Percentiles rank a stretch among this genome's conserved stretches.
phyloP scores from a whole-genome alignment of 2,113 vertebrate genomes.

The Pycnonotus jocosus region DNA sequence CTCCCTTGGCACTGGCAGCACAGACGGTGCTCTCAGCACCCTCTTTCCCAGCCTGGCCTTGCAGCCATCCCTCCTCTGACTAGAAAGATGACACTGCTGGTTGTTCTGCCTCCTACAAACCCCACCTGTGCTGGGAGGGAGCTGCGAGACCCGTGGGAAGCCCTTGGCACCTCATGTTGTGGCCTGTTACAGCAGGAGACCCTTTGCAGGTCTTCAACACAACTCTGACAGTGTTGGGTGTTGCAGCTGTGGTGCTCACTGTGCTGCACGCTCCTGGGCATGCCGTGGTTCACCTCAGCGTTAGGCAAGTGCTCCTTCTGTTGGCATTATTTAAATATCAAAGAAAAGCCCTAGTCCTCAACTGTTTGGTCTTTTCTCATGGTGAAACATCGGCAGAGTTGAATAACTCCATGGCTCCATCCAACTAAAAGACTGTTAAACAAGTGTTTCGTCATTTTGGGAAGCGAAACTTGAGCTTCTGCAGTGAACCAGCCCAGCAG shows the following conservation, averaged over 20 bases:
- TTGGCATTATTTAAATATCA: background rate
- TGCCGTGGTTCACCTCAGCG: rapidly evolving
- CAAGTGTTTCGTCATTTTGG: background rate
- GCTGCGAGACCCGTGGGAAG: background rate
- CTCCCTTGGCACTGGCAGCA: rapidly evolving
- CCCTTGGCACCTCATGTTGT: background rate
- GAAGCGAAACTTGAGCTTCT: background rate
- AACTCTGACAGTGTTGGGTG: background rate
- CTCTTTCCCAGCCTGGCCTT: background rate
- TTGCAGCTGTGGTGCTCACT: background rate
- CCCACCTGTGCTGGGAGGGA: background rate
- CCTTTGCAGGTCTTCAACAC: rapidly evolving
- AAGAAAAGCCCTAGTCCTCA: background rate
- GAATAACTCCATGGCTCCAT: background rate
- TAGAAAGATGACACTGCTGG: background rate
- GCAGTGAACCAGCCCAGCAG: background rate
- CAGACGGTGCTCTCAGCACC: background rate
- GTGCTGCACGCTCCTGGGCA: background rate
- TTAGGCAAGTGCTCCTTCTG: background rate
- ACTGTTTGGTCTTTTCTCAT: background rate
- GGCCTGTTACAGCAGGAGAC: rapidly evolving
- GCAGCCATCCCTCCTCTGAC: background rate
- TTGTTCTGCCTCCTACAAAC: background rate
- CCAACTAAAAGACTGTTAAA: background rate
- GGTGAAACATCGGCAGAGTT: background rate